A percentile compares a stretch with the other conserved stretches of the same genome.
Evolutionary conservation across 2,113 vertebrate genomes (phyloP).

Genomic region (Ardeotis arabs): DNA sequence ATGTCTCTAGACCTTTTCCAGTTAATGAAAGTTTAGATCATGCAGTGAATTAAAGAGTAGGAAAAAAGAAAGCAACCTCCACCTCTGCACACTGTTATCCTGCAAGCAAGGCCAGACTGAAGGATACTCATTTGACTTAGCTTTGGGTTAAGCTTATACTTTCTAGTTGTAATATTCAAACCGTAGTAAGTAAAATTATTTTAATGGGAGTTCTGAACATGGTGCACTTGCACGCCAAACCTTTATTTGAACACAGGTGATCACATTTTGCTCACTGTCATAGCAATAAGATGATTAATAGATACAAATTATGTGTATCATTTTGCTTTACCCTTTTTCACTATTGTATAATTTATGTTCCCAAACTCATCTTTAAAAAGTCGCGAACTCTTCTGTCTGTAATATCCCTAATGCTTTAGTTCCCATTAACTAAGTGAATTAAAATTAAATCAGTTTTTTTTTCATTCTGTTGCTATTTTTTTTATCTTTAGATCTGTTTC

Average conservation of each 20-base stretch:
- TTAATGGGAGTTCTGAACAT: background rate
- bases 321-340: background rate
- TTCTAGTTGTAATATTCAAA: background rate
- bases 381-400: background rate
- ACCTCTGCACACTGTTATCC: background rate
- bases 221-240: background rate
- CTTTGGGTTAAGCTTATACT: background rate
- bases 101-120: background rate
- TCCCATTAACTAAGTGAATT: background rate
- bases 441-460: background rate
- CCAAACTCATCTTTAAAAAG: background rate
- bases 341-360: background rate
- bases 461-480: background rate
- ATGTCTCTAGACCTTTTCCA: background rate
- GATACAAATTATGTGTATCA: background rate
- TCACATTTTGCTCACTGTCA: background rate
- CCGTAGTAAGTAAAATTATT: background rate
- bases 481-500: background rate
- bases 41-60: background rate
- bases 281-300: background rate
- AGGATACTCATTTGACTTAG: background rate
- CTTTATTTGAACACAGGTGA: background rate
- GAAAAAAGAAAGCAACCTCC: background rate
- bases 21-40: background rate
- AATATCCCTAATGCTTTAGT: background rate